A percentile compares a stretch with the other conserved stretches of the same genome.
Evolutionary conservation across 1,140 invertebrate species (phyloP).

Genomic region (Conus ventricosus): DNA sequence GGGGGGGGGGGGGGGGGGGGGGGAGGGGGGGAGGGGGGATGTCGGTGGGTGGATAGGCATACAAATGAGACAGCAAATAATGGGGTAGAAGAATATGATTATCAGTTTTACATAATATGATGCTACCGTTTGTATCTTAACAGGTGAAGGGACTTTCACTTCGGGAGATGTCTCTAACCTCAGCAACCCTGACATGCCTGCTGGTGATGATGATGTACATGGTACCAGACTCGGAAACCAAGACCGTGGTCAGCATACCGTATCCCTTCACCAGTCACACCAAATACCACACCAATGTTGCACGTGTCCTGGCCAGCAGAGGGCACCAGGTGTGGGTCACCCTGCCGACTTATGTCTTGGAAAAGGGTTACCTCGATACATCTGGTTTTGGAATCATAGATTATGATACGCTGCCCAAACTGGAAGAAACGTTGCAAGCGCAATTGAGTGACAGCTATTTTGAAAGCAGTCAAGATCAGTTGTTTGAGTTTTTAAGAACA

Average conservation of each 20-base stretch:
- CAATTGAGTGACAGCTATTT: not conserved
- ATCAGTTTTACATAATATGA: no score
- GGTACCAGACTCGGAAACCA: not conserved
- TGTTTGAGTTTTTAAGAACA: not conserved
- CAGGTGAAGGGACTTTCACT: no score
- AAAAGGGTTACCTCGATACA: slow-evolving; percentile 2
- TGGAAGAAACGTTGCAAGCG: not conserved
- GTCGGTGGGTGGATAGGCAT: no score
- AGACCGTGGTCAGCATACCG: slow-evolving; percentile 28
- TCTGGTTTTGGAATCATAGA: not conserved
- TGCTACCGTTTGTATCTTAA: no score
- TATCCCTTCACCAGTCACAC: slow-evolving; percentile 30
- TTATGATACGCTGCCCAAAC: not conserved
- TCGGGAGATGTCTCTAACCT: not conserved
- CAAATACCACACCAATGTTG: slow-evolving; percentile 35
- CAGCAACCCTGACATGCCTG: not conserved
- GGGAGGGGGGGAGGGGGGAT: no score
- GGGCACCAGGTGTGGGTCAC: slow-evolving; percentile 34
- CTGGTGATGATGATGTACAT: not conserved
- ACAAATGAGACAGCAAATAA: no score
- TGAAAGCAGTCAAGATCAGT: not conserved
- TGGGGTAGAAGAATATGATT: no score
- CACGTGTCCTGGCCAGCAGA: slow-evolving; percentile 11
- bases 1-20: not conserved
- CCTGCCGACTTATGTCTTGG: slow-evolving; percentile 4